Conservation (phyloP, 2,888 invertebrate species). For the Drosophila paramelanica region DNA sequence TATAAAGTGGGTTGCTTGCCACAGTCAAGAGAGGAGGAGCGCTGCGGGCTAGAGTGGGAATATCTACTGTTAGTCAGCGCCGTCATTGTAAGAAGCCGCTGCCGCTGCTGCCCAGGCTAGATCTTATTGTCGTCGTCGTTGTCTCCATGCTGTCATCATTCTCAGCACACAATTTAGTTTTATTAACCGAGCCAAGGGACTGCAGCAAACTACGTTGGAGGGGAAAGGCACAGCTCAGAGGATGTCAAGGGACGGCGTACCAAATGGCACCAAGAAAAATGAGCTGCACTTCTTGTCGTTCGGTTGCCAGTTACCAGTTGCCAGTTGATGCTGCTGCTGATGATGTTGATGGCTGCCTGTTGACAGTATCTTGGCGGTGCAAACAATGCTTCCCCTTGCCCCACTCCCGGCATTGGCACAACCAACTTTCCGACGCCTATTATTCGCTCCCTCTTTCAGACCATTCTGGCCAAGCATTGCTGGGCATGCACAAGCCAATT, state of each 20-base stretch:
- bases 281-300: constrained; percentile 50
- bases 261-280: constrained; percentile 51
- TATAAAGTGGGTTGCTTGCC: constrained; percentile 3
- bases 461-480: constrained; percentile 28
- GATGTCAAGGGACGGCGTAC: constrained; percentile 14
- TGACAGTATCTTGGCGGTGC: constrained; percentile 52
- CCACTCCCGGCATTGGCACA: not conserved
- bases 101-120: constrained; percentile 11
- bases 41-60: not conserved
- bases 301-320: constrained; percentile 8
- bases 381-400: constrained; percentile 35
- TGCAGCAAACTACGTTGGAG: not conserved
- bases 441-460: not conserved
- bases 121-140: constrained; percentile 34
- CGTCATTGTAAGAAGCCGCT: constrained; percentile 30
- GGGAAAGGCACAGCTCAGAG: not conserved
- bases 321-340: constrained; percentile 26
- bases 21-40: not conserved
- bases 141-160: constrained; percentile 60
- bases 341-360: constrained; percentile 56
- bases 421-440: not conserved
- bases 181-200: constrained; percentile 63
- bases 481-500: constrained; percentile 48
- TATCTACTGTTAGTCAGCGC: constrained; percentile 18
- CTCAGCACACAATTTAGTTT: constrained; percentile 76